Evolutionary conservation across 2,888 invertebrate species (phyloP).

Genomic region (Meiosimyza decipiens): DNA sequence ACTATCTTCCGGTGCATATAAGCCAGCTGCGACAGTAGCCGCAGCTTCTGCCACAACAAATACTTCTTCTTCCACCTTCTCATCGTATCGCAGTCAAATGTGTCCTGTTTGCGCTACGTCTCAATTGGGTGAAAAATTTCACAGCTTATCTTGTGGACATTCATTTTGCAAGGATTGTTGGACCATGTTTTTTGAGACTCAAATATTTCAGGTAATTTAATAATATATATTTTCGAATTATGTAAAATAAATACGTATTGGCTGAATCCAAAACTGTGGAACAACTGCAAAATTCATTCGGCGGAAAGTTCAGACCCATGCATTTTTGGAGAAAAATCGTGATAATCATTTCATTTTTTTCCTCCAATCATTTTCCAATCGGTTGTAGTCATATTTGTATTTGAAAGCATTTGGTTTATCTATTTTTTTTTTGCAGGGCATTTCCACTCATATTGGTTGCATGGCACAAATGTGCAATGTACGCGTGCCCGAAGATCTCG

Average conservation of each 20-base stretch:
- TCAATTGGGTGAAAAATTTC: constrained; percentile 77
- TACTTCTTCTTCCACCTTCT: not conserved
- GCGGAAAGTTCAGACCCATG: too few species aligned
- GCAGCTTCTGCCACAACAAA: not conserved
- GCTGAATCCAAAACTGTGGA: too few species aligned
- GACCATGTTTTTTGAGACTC: constrained; percentile 95
- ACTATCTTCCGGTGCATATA: not conserved
- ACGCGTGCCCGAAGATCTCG: constrained; percentile 96
- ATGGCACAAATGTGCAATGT: constrained; percentile 97
- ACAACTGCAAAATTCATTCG: too few species aligned
- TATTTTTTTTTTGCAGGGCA: constrained; percentile 67
- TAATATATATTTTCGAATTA: not conserved
- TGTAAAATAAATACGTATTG: too few species aligned
- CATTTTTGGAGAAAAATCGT: too few species aligned
- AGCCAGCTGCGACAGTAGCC: constrained; percentile 19
- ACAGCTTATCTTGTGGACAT: constrained; percentile 89
- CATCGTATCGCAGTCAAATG: constrained; percentile 59
- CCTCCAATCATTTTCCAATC: not conserved
- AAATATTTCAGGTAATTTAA: constrained; percentile 77
- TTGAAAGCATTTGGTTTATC: not conserved
- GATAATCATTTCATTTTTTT: too few species aligned
- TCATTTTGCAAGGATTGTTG: constrained; percentile 97
- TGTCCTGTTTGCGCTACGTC: constrained; percentile 86
- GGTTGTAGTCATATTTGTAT: not conserved
- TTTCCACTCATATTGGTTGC: constrained; percentile 90